phyloP scores from a whole-genome alignment of 2,888 invertebrate genomes.

The Coelopa pilipes region DNA sequence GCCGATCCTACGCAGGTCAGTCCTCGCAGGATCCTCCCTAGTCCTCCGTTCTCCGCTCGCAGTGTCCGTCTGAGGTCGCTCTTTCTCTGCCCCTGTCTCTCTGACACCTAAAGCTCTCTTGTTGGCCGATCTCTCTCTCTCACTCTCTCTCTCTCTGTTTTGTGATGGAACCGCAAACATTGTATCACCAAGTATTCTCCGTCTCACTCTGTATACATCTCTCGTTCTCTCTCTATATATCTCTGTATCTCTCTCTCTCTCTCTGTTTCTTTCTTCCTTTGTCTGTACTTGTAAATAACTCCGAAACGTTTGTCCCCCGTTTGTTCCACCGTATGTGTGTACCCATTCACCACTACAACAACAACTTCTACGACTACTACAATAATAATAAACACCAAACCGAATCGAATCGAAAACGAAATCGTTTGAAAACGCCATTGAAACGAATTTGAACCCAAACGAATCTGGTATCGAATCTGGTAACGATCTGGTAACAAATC shows the following conservation, averaged over 20 bases:
- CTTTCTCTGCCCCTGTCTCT: no score
- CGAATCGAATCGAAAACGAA: no score
- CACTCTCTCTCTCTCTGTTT: background rate
- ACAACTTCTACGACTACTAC: constrained; percentile 33
- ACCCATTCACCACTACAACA: constrained; percentile 15
- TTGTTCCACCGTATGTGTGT: constrained; percentile 8
- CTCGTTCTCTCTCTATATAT: constrained; percentile 8
- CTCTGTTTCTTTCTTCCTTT: constrained; percentile 24
- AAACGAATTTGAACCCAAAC: background rate
- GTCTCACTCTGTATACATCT: background rate
- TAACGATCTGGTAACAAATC: no score
- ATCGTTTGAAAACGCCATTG: no score
- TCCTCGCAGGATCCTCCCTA: no score
- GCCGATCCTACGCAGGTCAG: no score
- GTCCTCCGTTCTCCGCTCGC: no score
- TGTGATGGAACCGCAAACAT: no score
- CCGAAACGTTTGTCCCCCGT: constrained; percentile 3
- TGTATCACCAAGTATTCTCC: background rate
- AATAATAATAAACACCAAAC: no score
- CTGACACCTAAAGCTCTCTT: no score
- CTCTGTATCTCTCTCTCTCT: background rate
- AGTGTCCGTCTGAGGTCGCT: background rate
- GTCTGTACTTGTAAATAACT: constrained; percentile 30
- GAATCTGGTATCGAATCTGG: no score
- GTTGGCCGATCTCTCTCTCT: background rate